These are phyloP conservation scores for Amphiprion ocellaris DNA, from an alignment of 2,113 vertebrate species.

Conservation along the genomic window DNA sequence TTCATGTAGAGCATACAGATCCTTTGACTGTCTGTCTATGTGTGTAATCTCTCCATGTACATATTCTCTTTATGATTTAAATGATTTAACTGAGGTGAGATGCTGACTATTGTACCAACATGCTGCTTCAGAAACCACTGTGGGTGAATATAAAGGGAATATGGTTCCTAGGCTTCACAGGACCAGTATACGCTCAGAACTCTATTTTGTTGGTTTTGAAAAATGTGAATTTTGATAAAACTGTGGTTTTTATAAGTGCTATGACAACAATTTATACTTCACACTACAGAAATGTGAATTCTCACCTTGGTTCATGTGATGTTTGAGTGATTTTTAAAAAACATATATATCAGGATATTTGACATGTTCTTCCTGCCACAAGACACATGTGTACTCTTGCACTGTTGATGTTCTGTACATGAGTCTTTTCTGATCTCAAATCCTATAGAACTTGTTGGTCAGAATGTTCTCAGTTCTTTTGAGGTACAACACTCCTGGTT, in stretches of 20 bases:
- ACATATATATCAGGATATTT: background rate
- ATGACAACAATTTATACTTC: slow-evolving; percentile 41
- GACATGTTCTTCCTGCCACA: slow-evolving; percentile 37
- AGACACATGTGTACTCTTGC: slow-evolving; percentile 29
- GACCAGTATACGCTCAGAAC: slow-evolving; percentile 19
- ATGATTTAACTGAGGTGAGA: slow-evolving; percentile 1
- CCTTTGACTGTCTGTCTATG: slow-evolving; percentile 13
- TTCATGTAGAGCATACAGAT: background rate
- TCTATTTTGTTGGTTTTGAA: slow-evolving; percentile 42
- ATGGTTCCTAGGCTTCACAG: slow-evolving; percentile 37
- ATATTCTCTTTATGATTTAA: slow-evolving; percentile 10
- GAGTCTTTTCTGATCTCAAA: background rate
- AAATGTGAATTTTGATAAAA: slow-evolving; percentile 61
- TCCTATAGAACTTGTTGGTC: background rate
- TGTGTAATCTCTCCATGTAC: background rate
- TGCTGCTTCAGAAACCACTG: background rate
- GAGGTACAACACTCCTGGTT: background rate
- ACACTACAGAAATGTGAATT: slow-evolving; percentile 35
- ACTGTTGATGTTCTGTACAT: slow-evolving; percentile 12
- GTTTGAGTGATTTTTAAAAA: background rate
- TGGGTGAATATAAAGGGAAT: background rate
- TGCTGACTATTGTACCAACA: background rate
- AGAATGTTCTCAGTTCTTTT: background rate
- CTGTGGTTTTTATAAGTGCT: slow-evolving; percentile 53
- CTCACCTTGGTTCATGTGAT: slow-evolving; percentile 26